phyloP scores from a whole-genome alignment of 2,888 invertebrate species.

The Drosophila acutilabella region DNA sequence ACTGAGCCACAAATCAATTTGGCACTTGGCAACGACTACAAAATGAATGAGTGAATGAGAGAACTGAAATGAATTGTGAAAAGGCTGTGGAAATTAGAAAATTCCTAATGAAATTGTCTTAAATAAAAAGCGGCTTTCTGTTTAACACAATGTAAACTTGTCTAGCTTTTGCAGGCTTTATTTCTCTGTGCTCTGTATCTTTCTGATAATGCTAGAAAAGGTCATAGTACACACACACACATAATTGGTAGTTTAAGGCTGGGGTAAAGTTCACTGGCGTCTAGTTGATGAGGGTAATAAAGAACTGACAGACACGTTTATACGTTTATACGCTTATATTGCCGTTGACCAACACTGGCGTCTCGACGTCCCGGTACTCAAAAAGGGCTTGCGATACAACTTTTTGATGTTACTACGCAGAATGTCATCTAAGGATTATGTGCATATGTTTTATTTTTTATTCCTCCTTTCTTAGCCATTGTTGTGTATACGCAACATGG shows the following conservation, averaged over 20 bases:
- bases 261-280: slow-evolving; percentile 49
- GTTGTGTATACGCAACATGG: slow-evolving; percentile 20
- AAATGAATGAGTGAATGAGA: slow-evolving; percentile 11
- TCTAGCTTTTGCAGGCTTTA: neutral
- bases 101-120: slow-evolving; percentile 10
- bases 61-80: neutral
- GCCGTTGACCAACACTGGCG: slow-evolving; percentile 36
- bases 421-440: slow-evolving; percentile 52
- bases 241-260: slow-evolving; percentile 17
- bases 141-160: neutral
- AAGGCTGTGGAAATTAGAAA: neutral
- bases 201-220: slow-evolving; percentile 38
- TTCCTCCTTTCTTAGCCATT: neutral
- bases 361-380: neutral
- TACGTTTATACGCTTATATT: neutral
- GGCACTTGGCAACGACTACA: slow-evolving; percentile 41
- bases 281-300: slow-evolving; percentile 59
- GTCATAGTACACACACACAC: slow-evolving; percentile 29
- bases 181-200: neutral
- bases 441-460: slow-evolving; percentile 36
- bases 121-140: slow-evolving; percentile 13
- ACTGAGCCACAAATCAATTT: slow-evolving; percentile 71
- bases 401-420: slow-evolving; percentile 38
- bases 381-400: slow-evolving; percentile 8
- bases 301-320: slow-evolving; percentile 42